phyloP scores from a whole-genome alignment of 2,888 invertebrate species.

The Andrena marginata region DNA sequence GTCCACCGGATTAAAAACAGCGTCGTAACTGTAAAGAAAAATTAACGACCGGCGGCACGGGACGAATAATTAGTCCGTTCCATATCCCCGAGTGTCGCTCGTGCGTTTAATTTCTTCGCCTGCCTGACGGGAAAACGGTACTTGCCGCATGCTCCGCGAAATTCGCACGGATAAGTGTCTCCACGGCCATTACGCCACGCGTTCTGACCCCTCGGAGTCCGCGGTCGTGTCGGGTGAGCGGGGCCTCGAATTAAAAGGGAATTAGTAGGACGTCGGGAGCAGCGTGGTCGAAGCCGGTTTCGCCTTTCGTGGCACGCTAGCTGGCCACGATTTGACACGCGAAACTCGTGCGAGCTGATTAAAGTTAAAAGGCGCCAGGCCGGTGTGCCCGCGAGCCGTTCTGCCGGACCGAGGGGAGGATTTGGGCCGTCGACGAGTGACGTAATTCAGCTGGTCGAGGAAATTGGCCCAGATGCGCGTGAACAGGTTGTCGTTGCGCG shows the following conservation, averaged over 20 bases:
- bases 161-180: slow-evolving; percentile 20
- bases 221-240: slow-evolving; percentile 32
- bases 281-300: background rate
- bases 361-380: slow-evolving; percentile 1
- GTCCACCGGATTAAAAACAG: slow-evolving; percentile 33
- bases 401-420: background rate
- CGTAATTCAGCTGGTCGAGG: slow-evolving; percentile 62
- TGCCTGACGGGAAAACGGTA: slow-evolving; percentile 48
- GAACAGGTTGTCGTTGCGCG: slow-evolving; percentile 45
- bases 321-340: background rate
- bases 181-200: slow-evolving; percentile 21
- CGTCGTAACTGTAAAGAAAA: slow-evolving; percentile 45
- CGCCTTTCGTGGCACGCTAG: slow-evolving; percentile 2
- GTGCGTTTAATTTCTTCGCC: slow-evolving; percentile 27
- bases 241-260: slow-evolving; percentile 52
- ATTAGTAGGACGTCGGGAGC: slow-evolving; percentile 32
- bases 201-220: background rate
- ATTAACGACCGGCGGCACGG: slow-evolving; percentile 15
- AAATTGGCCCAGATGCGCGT: slow-evolving; percentile 58
- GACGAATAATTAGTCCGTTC: slow-evolving; percentile 43
- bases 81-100: background rate
- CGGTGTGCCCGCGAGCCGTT: background rate
- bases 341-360: slow-evolving; percentile 45
- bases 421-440: slow-evolving; percentile 47
- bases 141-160: slow-evolving; percentile 11